These are phyloP conservation scores for Manis pentadactyla DNA, from an alignment of 2,797 vertebrate genomes.

Conservation along the genomic window DNA sequence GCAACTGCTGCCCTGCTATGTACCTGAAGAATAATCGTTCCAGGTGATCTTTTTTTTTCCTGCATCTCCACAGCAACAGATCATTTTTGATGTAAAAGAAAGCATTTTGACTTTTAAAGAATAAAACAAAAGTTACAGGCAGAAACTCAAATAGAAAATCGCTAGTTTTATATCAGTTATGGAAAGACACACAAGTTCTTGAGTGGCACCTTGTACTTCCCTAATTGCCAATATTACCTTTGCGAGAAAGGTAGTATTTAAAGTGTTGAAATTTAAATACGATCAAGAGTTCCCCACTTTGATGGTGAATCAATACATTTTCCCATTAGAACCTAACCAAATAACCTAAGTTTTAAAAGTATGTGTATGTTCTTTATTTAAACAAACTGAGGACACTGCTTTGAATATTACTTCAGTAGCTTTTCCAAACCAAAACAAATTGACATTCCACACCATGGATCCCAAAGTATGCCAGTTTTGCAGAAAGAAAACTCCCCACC, in stretches of 20 bases:
- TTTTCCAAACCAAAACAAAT: slow-evolving; percentile 26
- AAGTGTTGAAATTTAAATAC: not conserved
- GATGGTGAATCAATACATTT: not conserved
- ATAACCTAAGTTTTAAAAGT: not conserved
- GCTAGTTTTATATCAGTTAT: not conserved
- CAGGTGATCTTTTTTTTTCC: not conserved
- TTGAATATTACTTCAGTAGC: not conserved
- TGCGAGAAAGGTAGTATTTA: not conserved
- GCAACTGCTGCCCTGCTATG: not conserved
- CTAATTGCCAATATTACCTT: not conserved
- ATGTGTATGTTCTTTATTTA: not conserved
- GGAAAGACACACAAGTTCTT: not conserved
- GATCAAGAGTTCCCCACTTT: not conserved
- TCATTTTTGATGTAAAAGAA: slow-evolving; percentile 36
- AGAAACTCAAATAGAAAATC: slow-evolving; percentile 20
- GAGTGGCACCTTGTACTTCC: not conserved
- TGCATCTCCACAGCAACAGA: slow-evolving; percentile 11
- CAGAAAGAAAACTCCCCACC: not conserved
- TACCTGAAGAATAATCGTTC: not conserved
- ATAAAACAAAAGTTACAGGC: slow-evolving; percentile 34
- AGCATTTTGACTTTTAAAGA: slow-evolving; percentile 52
- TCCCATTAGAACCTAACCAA: not conserved
- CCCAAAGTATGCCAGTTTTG: not conserved
- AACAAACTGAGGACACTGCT: not conserved
- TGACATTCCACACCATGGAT: not conserved